Conservation (phyloP, 2,113 vertebrate genomes). For the Lepisosteus osseus region DNA sequence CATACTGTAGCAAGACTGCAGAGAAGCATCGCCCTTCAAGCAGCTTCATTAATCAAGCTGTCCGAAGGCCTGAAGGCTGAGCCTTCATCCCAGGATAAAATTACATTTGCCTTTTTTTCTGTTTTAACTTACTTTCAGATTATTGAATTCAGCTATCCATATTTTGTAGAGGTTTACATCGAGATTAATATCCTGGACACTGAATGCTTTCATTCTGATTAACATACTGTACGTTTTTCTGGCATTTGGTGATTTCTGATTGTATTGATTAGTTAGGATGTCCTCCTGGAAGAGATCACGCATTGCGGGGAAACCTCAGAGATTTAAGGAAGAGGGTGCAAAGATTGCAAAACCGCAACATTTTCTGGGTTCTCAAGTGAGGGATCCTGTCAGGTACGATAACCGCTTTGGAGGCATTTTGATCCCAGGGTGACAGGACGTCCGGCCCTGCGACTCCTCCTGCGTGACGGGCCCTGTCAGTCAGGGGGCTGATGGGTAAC, state of each 20-base stretch:
- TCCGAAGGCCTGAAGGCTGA: background rate
- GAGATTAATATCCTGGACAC: slow-evolving; percentile 10
- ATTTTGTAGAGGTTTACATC: background rate
- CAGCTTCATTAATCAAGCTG: slow-evolving; percentile 14
- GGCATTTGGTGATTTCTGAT: background rate
- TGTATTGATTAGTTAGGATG: background rate
- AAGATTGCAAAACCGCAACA: background rate
- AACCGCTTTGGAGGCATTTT: too few relatives aligned
- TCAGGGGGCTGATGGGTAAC: too few relatives aligned
- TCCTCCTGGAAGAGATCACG: background rate
- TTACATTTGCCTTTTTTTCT: background rate
- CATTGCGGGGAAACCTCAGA: background rate
- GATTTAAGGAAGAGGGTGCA: background rate
- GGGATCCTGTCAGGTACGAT: too few relatives aligned
- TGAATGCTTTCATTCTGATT: slow-evolving; percentile 15
- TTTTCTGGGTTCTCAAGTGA: too few relatives aligned
- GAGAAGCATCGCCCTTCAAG: background rate
- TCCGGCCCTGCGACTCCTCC: too few relatives aligned
- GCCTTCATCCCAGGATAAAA: slow-evolving; percentile 8
- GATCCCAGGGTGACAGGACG: too few relatives aligned
- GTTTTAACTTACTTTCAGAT: background rate
- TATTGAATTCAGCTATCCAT: background rate
- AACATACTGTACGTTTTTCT: slow-evolving; percentile 5
- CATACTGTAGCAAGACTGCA: background rate
- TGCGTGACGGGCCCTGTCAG: too few relatives aligned